Conservation (phyloP, 1,140 invertebrate genomes). For the Akabosia matsudoensis region DNA sequence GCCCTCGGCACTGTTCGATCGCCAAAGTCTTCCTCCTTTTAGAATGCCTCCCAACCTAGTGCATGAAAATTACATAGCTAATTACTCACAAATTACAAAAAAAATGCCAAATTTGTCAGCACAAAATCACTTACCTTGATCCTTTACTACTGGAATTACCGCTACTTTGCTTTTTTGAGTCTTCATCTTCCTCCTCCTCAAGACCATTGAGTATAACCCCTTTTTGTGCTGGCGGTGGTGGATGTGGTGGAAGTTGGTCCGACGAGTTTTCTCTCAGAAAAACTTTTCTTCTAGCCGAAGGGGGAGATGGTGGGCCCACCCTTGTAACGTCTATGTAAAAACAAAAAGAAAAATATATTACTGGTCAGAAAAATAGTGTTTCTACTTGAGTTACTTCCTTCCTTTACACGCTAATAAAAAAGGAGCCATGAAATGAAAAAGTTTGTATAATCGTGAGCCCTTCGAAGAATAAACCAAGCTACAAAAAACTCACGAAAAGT, state of each 20-base stretch:
- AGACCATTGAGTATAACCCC: slow-evolving; percentile 26
- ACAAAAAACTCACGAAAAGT: too few species aligned
- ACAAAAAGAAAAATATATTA: not conserved
- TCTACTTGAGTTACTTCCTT: not conserved
- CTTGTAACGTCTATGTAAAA: slow-evolving; percentile 42
- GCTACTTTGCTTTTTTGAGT: slow-evolving; percentile 17
- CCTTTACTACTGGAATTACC: slow-evolving; percentile 35
- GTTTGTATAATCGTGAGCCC: not conserved
- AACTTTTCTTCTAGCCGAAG: slow-evolving; percentile 42
- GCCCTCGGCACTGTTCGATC: slow-evolving; percentile 45
- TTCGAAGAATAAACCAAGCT: not conserved
- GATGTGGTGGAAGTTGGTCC: slow-evolving; percentile 17
- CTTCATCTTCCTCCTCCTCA: slow-evolving; percentile 42
- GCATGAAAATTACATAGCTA: not conserved
- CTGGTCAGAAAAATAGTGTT: not conserved
- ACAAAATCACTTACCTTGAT: slow-evolving; percentile 34
- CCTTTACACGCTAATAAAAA: not conserved
- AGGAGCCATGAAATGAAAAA: not conserved
- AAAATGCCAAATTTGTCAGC: too few species aligned
- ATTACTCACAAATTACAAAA: not conserved
- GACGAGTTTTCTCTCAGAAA: slow-evolving; percentile 40
- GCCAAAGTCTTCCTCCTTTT: slow-evolving; percentile 46
- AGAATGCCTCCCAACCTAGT: slow-evolving; percentile 45
- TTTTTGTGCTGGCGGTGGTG: not conserved
- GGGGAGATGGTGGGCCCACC: slow-evolving; percentile 45